These are phyloP conservation scores for Hylaea fasciaria DNA, from an alignment of 2,888 invertebrate species.

Conservation along the genomic window DNA sequence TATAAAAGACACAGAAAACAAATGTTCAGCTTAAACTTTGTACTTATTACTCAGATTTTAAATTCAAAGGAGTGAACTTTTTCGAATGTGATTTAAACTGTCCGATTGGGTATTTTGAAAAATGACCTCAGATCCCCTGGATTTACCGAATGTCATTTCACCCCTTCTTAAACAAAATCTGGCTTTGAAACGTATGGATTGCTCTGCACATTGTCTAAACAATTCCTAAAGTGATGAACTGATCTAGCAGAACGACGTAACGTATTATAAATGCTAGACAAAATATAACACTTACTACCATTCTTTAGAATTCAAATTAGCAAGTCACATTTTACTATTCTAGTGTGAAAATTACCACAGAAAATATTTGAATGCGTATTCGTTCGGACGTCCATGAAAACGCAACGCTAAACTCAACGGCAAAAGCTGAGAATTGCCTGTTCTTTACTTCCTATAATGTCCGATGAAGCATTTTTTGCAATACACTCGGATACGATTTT, in stretches of 20 bases:
- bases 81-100: slow-evolving; percentile 27
- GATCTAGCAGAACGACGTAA: slow-evolving; percentile 54
- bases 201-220: slow-evolving; percentile 78
- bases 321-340: slow-evolving; percentile 45
- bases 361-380: slow-evolving; percentile 55
- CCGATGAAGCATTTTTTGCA: slow-evolving; percentile 66
- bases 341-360: slow-evolving; percentile 58
- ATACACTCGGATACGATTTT: slow-evolving; percentile 42
- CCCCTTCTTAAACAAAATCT: slow-evolving; percentile 79
- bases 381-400: slow-evolving; percentile 42
- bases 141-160: slow-evolving; percentile 79
- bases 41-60: not conserved
- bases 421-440: slow-evolving; percentile 51
- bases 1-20: no score
- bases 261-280: slow-evolving; percentile 25
- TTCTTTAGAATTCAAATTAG: slow-evolving; percentile 25
- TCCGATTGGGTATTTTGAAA: slow-evolving; percentile 72
- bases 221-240: slow-evolving; percentile 72
- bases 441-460: slow-evolving; percentile 62
- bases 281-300: slow-evolving; percentile 31
- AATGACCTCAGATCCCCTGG: slow-evolving; percentile 73
- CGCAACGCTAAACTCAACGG: slow-evolving; percentile 43
- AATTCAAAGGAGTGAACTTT: not conserved
- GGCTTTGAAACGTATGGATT: slow-evolving; percentile 78
- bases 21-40: not conserved